These are phyloP conservation scores for Eublepharis macularius DNA, from an alignment of 2,113 vertebrate genomes.

Conservation along the genomic window DNA sequence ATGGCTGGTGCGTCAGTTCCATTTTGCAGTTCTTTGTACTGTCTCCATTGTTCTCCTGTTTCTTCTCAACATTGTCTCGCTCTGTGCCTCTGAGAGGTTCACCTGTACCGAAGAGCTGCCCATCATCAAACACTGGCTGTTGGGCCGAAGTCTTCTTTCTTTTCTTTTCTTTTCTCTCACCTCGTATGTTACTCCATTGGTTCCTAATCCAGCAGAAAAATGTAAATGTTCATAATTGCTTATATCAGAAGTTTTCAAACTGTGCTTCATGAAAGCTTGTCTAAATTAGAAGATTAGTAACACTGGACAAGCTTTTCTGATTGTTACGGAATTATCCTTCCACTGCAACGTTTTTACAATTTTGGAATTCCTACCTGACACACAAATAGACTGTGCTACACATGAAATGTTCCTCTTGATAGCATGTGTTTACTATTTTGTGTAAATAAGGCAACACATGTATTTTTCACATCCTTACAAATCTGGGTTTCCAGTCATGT, in stretches of 20 bases:
- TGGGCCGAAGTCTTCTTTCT: not conserved
- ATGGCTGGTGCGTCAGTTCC: not conserved
- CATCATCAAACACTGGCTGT: fast-evolving
- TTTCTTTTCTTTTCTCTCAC: not conserved
- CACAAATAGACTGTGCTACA: no score
- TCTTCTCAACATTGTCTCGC: not conserved
- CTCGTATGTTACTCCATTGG: not conserved
- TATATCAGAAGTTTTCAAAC: not conserved
- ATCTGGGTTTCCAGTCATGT: no score
- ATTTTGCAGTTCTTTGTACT: not conserved
- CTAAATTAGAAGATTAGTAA: not conserved
- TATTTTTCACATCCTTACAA: no score
- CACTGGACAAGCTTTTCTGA: not conserved
- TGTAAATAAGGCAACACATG: no score
- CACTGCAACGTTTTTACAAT: no score
- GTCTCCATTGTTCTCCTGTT: fast-evolving
- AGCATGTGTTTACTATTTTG: no score
- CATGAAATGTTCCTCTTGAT: no score
- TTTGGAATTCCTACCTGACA: no score
- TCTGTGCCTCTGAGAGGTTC: not conserved
- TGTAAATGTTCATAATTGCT: not conserved
- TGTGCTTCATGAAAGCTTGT: not conserved
- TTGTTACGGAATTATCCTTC: not conserved
- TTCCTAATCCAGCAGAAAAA: not conserved
- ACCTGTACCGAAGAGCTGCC: not conserved